Conservation (phyloP, 2,797 vertebrate genomes). For the Clarias platycephalus region DNA sequence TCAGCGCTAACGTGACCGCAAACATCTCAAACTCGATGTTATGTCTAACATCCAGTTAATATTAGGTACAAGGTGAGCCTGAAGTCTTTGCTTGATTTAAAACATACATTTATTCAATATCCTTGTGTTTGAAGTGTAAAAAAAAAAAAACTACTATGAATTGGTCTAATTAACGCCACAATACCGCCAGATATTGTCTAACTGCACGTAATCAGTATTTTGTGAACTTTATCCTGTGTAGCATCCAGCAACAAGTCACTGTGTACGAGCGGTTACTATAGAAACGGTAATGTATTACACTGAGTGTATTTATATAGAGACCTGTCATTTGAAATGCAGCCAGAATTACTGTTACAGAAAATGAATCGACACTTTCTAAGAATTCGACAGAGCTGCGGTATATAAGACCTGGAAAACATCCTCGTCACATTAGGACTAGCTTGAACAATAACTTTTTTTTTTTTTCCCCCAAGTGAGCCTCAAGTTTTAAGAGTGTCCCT, state of each 20-base stretch:
- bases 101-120: no score
- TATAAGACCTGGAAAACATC: no score
- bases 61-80: no score
- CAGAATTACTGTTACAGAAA: neutral
- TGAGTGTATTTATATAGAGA: neutral
- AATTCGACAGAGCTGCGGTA: neutral
- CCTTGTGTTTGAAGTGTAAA: no score
- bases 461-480: neutral
- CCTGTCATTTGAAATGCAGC: neutral
- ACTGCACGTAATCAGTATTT: no score
- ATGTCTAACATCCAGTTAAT: neutral
- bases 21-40: neutral
- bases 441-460: neutral
- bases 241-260: neutral
- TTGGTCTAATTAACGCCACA: no score
- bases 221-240: neutral
- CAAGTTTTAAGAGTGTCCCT: neutral
- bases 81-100: no score
- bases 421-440: neutral
- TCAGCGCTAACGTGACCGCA: neutral
- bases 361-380: neutral
- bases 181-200: no score
- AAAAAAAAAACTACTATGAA: no score
- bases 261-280: neutral
- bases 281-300: neutral